Evolutionary conservation across 2,113 vertebrate species (phyloP).

Genomic region (Marmota monax): DNA sequence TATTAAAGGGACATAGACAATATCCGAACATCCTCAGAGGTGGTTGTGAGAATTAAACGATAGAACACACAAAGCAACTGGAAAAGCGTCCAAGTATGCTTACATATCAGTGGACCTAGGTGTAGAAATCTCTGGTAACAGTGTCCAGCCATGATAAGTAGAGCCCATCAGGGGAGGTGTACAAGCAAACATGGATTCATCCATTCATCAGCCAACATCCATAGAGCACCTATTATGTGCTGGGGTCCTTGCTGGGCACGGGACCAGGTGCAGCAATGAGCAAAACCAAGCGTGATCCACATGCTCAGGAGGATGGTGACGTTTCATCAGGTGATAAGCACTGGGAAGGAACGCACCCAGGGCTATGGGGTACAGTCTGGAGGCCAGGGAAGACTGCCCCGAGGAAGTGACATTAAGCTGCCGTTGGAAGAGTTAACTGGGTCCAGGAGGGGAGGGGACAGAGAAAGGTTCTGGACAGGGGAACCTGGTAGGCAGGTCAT

Average conservation of each 20-base stretch:
- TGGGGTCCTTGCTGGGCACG: background rate
- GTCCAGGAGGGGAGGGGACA: background rate
- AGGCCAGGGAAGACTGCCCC: background rate
- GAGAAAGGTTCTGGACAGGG: background rate
- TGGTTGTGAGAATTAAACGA: background rate
- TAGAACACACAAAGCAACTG: background rate
- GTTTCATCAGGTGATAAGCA: background rate
- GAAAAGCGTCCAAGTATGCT: background rate
- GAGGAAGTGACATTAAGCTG: background rate
- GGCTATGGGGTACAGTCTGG: background rate
- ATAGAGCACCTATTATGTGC: background rate
- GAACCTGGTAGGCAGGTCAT: background rate
- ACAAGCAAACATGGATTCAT: background rate
- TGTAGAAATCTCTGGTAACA: background rate
- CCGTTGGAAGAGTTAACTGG: background rate
- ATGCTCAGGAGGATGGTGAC: background rate
- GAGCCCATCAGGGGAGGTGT: background rate
- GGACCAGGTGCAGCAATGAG: background rate
- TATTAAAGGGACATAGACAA: background rate
- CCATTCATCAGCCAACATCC: background rate
- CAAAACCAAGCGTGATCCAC: background rate
- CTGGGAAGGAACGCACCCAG: background rate
- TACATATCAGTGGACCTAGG: background rate
- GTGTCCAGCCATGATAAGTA: background rate
- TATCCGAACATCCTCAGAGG: background rate